These are phyloP conservation scores for Gorsachius magnificus DNA, from an alignment of 2,797 vertebrate genomes.

Conservation along the genomic window DNA sequence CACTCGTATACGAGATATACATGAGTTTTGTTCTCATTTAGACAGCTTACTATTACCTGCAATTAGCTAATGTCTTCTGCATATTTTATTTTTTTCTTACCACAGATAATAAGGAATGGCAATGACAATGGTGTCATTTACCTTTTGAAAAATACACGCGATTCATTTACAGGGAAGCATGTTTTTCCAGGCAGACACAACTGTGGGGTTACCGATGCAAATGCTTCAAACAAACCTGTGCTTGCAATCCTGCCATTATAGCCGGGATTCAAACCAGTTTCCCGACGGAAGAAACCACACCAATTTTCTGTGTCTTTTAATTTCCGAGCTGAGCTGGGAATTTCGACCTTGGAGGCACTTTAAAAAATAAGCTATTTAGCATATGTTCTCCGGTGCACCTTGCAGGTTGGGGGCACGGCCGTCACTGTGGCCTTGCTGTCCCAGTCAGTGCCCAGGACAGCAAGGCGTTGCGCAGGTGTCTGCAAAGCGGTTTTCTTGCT, in stretches of 20 bases:
- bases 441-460: not conserved
- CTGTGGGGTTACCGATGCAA: not conserved
- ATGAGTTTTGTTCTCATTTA: not conserved
- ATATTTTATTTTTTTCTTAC: not conserved
- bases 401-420: not conserved
- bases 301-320: not conserved
- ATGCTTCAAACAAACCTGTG: not conserved
- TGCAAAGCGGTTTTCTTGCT: not conserved
- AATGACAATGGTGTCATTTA: not conserved
- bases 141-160: not conserved
- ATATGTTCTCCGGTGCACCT: not conserved
- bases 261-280: not conserved
- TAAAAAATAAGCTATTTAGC: not conserved
- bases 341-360: not conserved
- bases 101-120: not conserved
- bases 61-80: not conserved
- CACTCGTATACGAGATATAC: not conserved
- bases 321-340: not conserved
- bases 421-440: fast-evolving
- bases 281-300: not conserved
- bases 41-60: not conserved
- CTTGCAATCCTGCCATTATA: not conserved
- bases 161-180: not conserved
- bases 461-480: not conserved
- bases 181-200: not conserved